These are phyloP conservation scores for Poecilia latipinna DNA, from an alignment of 2,113 vertebrate species.

Conservation along the genomic window DNA sequence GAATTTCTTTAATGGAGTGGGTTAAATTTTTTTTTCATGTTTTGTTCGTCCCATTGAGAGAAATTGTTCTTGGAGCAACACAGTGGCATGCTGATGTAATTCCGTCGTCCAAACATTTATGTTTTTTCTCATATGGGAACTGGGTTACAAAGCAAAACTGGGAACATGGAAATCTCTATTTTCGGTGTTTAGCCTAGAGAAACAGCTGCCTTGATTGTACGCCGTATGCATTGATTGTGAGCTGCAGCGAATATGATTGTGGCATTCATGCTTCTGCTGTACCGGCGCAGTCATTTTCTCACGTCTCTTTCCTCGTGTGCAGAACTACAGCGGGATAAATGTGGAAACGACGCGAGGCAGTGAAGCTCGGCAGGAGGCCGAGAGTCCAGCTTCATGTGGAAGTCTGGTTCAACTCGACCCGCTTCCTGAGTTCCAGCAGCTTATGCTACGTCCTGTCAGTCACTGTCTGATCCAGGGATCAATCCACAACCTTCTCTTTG, in stretches of 20 bases:
- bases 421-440: not conserved
- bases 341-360: slow-evolving; percentile 10
- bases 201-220: slow-evolving; percentile 24
- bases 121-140: too few relatives aligned
- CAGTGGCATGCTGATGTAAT: too few relatives aligned
- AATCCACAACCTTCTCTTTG: not conserved
- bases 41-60: not conserved
- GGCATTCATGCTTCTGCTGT: slow-evolving; percentile 2
- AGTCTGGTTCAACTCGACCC: slow-evolving; percentile 13
- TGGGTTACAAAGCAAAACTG: too few relatives aligned
- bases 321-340: slow-evolving; percentile 28
- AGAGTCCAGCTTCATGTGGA: slow-evolving; percentile 10
- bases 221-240: slow-evolving; percentile 8
- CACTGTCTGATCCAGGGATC: slow-evolving; percentile 37
- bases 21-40: not conserved
- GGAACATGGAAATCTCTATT: not conserved
- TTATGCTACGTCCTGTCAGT: slow-evolving; percentile 11
- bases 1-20: not conserved
- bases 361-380: slow-evolving; percentile 1
- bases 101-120: too few relatives aligned
- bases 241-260: slow-evolving; percentile 13
- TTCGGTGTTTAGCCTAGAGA: not conserved
- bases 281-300: slow-evolving; percentile 9
- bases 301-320: slow-evolving; percentile 11
- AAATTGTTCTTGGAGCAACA: too few relatives aligned